These are phyloP conservation scores for Anguilla japonica DNA, from an alignment of 2,113 vertebrate species.

Conservation along the genomic window DNA sequence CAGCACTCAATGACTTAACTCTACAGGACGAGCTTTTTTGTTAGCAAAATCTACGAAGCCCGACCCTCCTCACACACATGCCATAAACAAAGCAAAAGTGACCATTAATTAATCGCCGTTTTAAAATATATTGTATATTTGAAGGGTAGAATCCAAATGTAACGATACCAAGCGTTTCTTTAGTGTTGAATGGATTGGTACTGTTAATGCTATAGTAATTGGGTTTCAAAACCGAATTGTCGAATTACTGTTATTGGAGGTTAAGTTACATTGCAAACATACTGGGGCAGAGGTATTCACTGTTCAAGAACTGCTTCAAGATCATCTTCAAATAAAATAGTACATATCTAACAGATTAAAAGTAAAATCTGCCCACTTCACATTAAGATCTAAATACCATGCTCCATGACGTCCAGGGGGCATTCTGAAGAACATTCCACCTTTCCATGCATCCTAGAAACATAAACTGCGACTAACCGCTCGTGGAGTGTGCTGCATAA, in stretches of 20 bases:
- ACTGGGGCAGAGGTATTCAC: not conserved
- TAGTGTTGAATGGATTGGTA: not conserved
- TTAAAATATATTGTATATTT: not conserved
- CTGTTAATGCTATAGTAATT: not conserved
- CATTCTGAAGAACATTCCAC: not conserved
- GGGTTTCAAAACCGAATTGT: not conserved
- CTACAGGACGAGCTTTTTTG: constrained; percentile 36
- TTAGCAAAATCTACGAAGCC: constrained; percentile 23
- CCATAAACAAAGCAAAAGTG: constrained; percentile 10
- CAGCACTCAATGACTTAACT: constrained; percentile 50
- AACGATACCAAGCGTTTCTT: too few relatives aligned
- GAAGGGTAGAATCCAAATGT: not conserved
- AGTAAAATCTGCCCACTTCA: not conserved
- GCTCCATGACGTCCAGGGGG: too few relatives aligned
- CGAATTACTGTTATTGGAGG: too few relatives aligned
- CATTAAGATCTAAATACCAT: too few relatives aligned
- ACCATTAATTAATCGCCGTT: not conserved
- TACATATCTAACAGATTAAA: not conserved
- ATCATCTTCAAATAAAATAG: not conserved
- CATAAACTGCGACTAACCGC: not conserved
- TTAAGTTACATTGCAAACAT: not conserved
- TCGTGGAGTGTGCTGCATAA: not conserved
- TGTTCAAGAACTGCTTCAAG: not conserved
- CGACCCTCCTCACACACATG: constrained; percentile 23
- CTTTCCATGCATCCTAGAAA: not conserved